These are phyloP conservation scores for Shinisaurus crocodilurus DNA, from an alignment of 2,113 vertebrate species.

Conservation along the genomic window DNA sequence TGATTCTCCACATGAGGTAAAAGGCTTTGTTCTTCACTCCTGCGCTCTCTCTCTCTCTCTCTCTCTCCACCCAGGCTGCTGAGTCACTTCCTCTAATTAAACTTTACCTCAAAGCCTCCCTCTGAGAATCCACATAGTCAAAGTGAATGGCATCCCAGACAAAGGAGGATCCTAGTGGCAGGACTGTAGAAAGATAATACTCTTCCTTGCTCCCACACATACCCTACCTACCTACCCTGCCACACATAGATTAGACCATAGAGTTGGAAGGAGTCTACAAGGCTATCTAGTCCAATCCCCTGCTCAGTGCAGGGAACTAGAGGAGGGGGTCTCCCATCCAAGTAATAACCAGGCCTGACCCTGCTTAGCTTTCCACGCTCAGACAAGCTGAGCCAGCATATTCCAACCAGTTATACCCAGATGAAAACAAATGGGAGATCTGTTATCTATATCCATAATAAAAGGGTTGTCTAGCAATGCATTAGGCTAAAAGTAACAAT, in stretches of 20 bases:
- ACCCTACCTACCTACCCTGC: neutral
- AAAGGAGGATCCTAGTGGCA: neutral
- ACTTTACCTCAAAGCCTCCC: neutral
- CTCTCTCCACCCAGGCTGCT: conserved; percentile 32
- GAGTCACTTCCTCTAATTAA: conserved; percentile 56
- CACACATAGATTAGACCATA: neutral
- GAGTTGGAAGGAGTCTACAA: no score
- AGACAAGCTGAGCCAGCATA: no score
- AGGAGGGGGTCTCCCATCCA: no score
- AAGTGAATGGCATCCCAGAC: neutral
- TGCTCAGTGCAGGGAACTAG: no score
- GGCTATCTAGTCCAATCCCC: no score
- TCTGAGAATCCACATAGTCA: neutral
- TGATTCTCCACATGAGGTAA: neutral
- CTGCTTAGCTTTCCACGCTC: no score
- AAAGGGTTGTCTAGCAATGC: neutral
- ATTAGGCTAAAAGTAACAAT: neutral
- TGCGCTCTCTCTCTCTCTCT: neutral
- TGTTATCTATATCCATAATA: neutral
- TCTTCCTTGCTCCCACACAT: neutral
- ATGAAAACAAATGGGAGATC: conserved; percentile 6
- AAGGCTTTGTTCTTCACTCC: neutral
- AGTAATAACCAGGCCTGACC: no score
- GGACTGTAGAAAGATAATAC: neutral
- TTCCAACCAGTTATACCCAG: neutral